Conservation (phyloP, 2,797 vertebrate genomes). For the Macrochelys suwanniensis region DNA sequence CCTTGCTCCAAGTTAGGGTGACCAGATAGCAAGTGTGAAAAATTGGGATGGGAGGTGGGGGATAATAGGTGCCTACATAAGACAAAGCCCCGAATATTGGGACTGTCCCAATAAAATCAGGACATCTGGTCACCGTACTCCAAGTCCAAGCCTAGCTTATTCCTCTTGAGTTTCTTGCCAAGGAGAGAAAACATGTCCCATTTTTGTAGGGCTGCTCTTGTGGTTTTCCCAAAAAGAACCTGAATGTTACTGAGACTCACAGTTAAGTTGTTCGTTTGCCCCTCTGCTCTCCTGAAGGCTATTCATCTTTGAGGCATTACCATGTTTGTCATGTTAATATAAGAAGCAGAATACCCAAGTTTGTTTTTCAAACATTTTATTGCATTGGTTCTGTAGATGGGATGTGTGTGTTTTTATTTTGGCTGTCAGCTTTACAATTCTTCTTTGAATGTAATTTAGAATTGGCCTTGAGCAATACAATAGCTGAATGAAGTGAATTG, state of each 20-base stretch:
- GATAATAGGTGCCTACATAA: too few species aligned
- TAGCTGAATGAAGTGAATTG: not conserved
- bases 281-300: not conserved
- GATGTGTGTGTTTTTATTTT: not conserved
- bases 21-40: too few species aligned
- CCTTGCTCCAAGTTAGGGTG: not conserved
- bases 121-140: not conserved
- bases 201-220: not conserved
- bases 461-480: not conserved
- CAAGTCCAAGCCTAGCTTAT: slow-evolving; percentile 41
- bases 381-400: not conserved
- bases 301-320: not conserved
- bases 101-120: too few species aligned
- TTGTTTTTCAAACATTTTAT: not conserved
- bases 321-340: slow-evolving; percentile 13
- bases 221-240: slow-evolving; percentile 18
- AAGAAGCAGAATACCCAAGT: not conserved
- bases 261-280: not conserved
- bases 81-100: too few species aligned
- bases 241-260: not conserved
- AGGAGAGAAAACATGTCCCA: not conserved
- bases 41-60: too few species aligned
- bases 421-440: not conserved
- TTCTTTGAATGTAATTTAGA: not conserved
- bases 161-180: slow-evolving; percentile 1